Conservation (phyloP, 64 coral and sea anemone species). For the Platygyra sinensis region DNA sequence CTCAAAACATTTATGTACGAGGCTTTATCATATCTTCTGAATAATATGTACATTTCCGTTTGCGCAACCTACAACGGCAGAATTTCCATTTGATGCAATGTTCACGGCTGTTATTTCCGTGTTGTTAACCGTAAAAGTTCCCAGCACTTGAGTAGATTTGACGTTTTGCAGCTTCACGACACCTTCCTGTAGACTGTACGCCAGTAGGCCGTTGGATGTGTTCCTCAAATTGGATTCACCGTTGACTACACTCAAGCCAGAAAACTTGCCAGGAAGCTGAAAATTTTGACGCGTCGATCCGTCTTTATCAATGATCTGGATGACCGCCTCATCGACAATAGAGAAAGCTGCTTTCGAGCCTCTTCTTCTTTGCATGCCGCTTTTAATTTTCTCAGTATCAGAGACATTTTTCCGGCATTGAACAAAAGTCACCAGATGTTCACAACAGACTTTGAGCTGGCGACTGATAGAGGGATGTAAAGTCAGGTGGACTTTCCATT, state of each 20-base stretch:
- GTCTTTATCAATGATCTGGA: neutral
- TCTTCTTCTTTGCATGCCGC: neutral
- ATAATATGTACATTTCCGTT: constrained; percentile 33
- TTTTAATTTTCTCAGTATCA: neutral
- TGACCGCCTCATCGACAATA: neutral
- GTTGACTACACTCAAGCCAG: neutral
- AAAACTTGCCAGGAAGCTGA: constrained; percentile 10
- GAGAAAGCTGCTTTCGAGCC: neutral
- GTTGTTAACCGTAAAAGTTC: constrained; percentile 37
- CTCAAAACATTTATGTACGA: too few relatives aligned
- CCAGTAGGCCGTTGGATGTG: neutral
- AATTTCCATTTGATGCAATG: constrained; percentile 10
- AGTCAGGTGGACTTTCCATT: constrained; percentile 27
- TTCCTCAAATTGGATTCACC: neutral
- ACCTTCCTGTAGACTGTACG: neutral
- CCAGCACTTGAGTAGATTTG: neutral
- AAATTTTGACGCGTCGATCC: neutral
- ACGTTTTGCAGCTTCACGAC: neutral
- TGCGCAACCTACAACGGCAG: constrained; percentile 28
- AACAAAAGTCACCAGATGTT: constrained; percentile 7
- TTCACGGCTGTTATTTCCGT: constrained; percentile 19
- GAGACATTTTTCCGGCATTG: neutral
- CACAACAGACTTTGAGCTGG: constrained; percentile 1
- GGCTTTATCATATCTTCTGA: neutral
- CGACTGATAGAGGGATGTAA: neutral